Conservation (phyloP, 2,888 invertebrate genomes). For the Actias luna region DNA sequence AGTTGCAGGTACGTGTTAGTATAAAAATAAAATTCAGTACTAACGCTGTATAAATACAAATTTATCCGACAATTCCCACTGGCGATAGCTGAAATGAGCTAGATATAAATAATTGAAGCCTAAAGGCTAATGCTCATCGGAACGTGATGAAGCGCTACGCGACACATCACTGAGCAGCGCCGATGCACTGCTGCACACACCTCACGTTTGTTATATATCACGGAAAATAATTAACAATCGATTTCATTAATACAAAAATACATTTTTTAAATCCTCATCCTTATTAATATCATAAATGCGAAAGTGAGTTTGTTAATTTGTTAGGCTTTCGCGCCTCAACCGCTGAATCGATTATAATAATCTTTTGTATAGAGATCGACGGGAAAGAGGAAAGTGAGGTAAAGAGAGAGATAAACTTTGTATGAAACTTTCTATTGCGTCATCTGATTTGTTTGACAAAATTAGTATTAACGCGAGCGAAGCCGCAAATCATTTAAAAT, state of each 20-base stretch:
- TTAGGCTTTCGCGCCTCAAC: too few relatives aligned
- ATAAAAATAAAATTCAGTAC: too few relatives aligned
- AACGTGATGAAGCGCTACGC: constrained; percentile 25
- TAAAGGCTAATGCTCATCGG: constrained; percentile 30
- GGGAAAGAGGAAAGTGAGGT: too few relatives aligned
- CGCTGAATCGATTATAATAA: too few relatives aligned
- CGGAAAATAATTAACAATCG: not conserved
- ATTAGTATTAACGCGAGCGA: too few relatives aligned
- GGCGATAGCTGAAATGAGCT: constrained; percentile 20
- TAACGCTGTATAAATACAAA: not conserved
- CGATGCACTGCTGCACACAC: constrained; percentile 59
- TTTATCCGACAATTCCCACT: not conserved
- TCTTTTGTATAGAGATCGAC: too few relatives aligned
- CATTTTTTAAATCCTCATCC: not conserved
- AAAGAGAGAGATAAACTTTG: too few relatives aligned
- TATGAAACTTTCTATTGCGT: too few relatives aligned
- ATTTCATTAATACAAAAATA: not conserved
- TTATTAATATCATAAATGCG: not conserved
- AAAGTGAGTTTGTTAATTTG: too few relatives aligned
- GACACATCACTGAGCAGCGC: constrained; percentile 24
- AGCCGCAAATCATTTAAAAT: too few relatives aligned
- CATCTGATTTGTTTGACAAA: too few relatives aligned
- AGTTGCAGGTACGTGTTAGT: too few relatives aligned
- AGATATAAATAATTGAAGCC: constrained; percentile 21
- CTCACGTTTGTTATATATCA: constrained; percentile 14